Evolutionary conservation across 2,113 vertebrate genomes (phyloP).

Genomic region (Eidolon helvum): DNA sequence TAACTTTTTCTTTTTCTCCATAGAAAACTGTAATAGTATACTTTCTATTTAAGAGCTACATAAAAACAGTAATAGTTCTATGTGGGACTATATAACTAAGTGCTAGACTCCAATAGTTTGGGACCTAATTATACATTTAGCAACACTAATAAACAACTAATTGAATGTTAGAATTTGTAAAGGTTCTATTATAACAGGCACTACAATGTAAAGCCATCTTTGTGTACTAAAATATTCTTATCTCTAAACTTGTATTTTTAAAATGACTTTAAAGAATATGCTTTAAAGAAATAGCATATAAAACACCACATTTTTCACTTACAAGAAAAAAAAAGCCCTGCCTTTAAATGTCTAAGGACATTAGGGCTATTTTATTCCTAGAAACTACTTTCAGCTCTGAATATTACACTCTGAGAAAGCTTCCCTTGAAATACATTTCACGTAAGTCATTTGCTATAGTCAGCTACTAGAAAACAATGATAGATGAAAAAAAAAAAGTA

Average conservation of each 20-base stretch:
- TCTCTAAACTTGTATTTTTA: slow-evolving; percentile 25
- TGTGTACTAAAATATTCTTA: slow-evolving; percentile 42
- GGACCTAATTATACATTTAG: slow-evolving; percentile 60
- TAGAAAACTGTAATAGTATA: slow-evolving; percentile 56
- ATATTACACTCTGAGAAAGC: slow-evolving; percentile 54
- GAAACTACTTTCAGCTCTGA: slow-evolving; percentile 45
- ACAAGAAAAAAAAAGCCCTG: slow-evolving; percentile 14
- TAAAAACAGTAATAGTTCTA: slow-evolving; percentile 66
- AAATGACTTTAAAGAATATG: slow-evolving; percentile 45
- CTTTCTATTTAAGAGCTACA: slow-evolving; percentile 53
- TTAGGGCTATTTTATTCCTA: slow-evolving; percentile 68
- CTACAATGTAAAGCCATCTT: slow-evolving; percentile 45
- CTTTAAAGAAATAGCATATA: slow-evolving; percentile 52
- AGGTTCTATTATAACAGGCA: slow-evolving; percentile 53
- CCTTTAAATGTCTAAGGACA: slow-evolving; percentile 60
- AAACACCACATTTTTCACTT: slow-evolving; percentile 55
- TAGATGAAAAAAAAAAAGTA: slow-evolving; percentile 72
- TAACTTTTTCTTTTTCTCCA: slow-evolving; percentile 69
- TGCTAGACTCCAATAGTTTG: slow-evolving; percentile 34
- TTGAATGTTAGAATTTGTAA: slow-evolving; percentile 44
- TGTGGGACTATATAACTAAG: slow-evolving; percentile 33
- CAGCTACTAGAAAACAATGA: slow-evolving; percentile 68
- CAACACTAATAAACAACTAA: slow-evolving; percentile 53
- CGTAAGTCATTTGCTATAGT: slow-evolving; percentile 17
- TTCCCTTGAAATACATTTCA: slow-evolving; percentile 49